Percentiles rank a stretch among this genome's conserved stretches.
phyloP scores from a whole-genome alignment of 2,797 vertebrate species.

The Anolis apletophallus region DNA sequence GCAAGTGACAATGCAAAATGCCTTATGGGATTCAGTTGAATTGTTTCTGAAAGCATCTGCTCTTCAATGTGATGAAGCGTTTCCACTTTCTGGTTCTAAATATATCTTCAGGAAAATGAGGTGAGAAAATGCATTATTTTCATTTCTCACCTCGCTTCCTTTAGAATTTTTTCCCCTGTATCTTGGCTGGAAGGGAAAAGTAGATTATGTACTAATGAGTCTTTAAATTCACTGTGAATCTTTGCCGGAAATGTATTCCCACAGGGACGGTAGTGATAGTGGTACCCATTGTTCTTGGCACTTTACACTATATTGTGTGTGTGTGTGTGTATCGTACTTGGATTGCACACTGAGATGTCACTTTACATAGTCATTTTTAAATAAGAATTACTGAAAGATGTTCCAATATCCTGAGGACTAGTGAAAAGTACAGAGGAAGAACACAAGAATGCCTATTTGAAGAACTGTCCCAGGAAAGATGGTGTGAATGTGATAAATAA shows the following conservation, averaged over 20 bases:
- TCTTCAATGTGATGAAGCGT: constrained; percentile 17
- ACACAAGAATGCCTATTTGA: neutral
- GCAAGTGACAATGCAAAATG: neutral
- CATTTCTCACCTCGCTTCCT: neutral
- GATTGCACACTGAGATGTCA: neutral
- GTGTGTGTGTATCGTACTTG: neutral
- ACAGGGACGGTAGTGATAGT: neutral
- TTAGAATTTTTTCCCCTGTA: neutral
- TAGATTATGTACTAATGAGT: constrained; percentile 6
- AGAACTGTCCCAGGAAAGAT: neutral
- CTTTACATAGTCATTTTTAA: neutral
- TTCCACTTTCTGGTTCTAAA: constrained; percentile 10
- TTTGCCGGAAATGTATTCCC: neutral
- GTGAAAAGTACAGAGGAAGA: neutral
- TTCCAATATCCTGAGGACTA: neutral
- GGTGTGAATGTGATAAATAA: neutral
- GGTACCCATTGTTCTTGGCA: neutral
- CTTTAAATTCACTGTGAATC: neutral
- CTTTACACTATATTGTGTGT: neutral
- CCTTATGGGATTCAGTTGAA: neutral
- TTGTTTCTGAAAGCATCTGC: neutral
- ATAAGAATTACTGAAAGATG: neutral
- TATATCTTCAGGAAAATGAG: constrained; percentile 1
- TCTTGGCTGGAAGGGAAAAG: neutral
- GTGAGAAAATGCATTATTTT: neutral